Conservation (phyloP, 2,888 invertebrate species). For the Ophion ventricosus region DNA sequence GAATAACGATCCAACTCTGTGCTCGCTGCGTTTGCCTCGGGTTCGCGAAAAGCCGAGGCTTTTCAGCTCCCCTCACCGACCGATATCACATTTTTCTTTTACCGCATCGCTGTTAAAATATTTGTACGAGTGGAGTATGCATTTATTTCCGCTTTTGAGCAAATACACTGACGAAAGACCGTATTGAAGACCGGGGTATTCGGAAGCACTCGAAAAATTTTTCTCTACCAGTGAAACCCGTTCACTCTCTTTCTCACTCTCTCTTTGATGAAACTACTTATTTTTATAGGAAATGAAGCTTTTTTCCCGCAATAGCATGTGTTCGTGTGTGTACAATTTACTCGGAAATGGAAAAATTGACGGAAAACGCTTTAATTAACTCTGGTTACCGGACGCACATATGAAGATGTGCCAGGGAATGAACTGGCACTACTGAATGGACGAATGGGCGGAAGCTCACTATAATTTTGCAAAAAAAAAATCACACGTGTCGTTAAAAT, state of each 20-base stretch:
- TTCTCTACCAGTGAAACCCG: background rate
- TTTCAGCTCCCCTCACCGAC: background rate
- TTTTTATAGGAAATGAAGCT: background rate
- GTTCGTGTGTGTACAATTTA: background rate
- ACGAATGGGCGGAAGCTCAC: no score
- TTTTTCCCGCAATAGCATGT: background rate
- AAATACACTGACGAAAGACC: background rate
- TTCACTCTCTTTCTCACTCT: background rate
- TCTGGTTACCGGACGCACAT: background rate
- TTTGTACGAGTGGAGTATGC: background rate
- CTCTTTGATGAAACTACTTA: background rate
- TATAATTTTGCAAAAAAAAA: no score
- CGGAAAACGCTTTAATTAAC: background rate
- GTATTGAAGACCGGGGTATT: background rate
- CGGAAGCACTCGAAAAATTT: background rate
- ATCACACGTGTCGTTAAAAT: no score
- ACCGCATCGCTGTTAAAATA: background rate
- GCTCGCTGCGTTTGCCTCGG: slow-evolving; percentile 11
- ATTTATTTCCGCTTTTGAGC: background rate
- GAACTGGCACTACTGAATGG: no score
- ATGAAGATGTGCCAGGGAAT: no score
- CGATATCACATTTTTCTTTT: background rate
- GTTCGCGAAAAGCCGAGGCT: background rate
- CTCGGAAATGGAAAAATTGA: background rate
- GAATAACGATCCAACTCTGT: slow-evolving; percentile 42